Evolutionary conservation across 1,140 invertebrate species (phyloP).

Genomic region (Tetragnatha versicolor): DNA sequence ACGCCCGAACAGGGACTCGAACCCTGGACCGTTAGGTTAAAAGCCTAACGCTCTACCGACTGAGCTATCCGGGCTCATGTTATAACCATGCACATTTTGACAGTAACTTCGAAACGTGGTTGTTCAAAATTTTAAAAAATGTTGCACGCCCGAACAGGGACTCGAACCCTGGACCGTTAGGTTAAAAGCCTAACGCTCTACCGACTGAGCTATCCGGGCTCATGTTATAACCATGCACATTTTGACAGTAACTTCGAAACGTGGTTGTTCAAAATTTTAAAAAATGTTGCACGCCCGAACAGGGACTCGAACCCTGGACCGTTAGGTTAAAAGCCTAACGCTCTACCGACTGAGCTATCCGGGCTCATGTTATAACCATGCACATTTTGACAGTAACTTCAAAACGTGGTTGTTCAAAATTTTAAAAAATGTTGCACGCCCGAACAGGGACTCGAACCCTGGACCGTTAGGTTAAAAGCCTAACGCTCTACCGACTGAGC

Average conservation of each 20-base stretch:
- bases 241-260: no score
- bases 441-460: conserved; percentile 51
- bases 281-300: no score
- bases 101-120: no score
- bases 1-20: conserved; percentile 49
- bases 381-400: no score
- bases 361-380: no score
- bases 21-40: conserved; percentile 49
- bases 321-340: conserved; percentile 49
- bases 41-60: conserved; percentile 49
- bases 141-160: conserved; percentile 49
- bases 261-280: no score
- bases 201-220: conserved; percentile 47
- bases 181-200: conserved; percentile 49
- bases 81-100: no score
- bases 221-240: no score
- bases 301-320: conserved; percentile 50
- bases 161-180: conserved; percentile 50
- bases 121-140: no score
- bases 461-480: conserved; percentile 49
- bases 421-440: no score
- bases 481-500: conserved; percentile 49
- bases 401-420: no score
- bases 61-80: conserved; percentile 44
- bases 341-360: conserved; percentile 49